A percentile compares a stretch with the other conserved stretches of the same genome.
Conservation (phyloP, 2,888 invertebrate genomes). For the Epiblema foenella region DNA sequence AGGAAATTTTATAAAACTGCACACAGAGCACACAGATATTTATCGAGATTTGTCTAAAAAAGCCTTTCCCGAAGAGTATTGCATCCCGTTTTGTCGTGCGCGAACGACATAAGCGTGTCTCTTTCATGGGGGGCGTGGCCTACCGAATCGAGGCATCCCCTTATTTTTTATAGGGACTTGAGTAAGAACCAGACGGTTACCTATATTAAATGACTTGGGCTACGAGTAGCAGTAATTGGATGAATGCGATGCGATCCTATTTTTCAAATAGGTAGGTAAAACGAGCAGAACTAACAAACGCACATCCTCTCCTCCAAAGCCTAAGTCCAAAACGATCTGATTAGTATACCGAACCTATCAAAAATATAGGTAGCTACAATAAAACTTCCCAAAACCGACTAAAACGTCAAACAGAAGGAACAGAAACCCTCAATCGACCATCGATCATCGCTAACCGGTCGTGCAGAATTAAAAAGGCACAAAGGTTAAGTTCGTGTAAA, state of each 20-base stretch:
- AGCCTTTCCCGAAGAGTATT: no score
- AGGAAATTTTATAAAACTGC: no score
- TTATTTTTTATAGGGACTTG: neutral
- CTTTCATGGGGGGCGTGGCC: no score
- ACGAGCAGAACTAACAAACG: no score
- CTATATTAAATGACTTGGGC: neutral
- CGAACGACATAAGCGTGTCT: no score
- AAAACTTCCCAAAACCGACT: neutral
- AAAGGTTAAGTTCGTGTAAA: conserved; percentile 72
- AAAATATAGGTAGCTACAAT: neutral
- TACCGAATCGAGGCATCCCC: no score
- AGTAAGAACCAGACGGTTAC: neutral
- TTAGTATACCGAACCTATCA: neutral
- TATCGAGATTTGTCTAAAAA: no score
- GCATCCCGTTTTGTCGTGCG: no score
- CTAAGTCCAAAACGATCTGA: neutral
- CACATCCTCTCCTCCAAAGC: neutral
- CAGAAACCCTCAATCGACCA: conserved; percentile 25
- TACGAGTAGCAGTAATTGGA: neutral
- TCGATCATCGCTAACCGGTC: conserved; percentile 44
- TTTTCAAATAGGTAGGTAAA: neutral
- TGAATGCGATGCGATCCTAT: neutral
- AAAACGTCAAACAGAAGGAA: conserved; percentile 37
- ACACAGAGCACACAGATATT: no score
- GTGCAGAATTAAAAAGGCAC: conserved; percentile 50